Evolutionary conservation across 2,888 invertebrate genomes (phyloP).

Genomic region (Listrodromus nycthemerus): DNA sequence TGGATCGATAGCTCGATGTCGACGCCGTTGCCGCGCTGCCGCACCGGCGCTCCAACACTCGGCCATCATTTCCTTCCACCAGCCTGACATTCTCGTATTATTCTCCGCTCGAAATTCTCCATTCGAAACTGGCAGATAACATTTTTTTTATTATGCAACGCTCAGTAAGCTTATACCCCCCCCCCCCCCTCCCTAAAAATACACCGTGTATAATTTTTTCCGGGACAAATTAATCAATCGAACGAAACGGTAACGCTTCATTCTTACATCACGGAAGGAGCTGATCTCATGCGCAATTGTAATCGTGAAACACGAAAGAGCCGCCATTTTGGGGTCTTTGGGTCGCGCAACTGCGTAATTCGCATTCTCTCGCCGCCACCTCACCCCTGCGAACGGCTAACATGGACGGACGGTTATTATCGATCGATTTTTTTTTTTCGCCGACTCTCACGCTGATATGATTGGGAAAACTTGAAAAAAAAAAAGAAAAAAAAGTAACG

Average conservation of each 20-base stretch:
- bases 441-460: conserved; percentile 7
- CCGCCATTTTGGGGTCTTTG: conserved; percentile 69
- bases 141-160: neutral
- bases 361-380: conserved; percentile 46
- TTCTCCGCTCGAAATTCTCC: neutral
- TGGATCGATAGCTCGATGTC: conserved; percentile 71
- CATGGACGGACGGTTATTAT: conserved; percentile 47
- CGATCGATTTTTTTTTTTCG: conserved; percentile 57
- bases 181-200: neutral
- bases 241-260: neutral
- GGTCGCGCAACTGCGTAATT: conserved; percentile 70
- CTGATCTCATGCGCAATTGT: conserved; percentile 39
- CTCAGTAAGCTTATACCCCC: neutral
- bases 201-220: neutral
- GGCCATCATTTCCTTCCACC: conserved; percentile 27
- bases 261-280: neutral
- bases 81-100: neutral
- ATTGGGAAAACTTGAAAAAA: neutral
- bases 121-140: neutral
- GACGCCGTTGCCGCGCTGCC: conserved; percentile 55
- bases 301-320: conserved; percentile 50
- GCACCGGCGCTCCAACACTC: conserved; percentile 45
- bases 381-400: conserved; percentile 41
- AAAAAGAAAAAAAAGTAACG: neutral
- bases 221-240: neutral